Base-by-base conservation (phyloP, 2,113 vertebrate species). In the Mobula hypostoma region DNA sequence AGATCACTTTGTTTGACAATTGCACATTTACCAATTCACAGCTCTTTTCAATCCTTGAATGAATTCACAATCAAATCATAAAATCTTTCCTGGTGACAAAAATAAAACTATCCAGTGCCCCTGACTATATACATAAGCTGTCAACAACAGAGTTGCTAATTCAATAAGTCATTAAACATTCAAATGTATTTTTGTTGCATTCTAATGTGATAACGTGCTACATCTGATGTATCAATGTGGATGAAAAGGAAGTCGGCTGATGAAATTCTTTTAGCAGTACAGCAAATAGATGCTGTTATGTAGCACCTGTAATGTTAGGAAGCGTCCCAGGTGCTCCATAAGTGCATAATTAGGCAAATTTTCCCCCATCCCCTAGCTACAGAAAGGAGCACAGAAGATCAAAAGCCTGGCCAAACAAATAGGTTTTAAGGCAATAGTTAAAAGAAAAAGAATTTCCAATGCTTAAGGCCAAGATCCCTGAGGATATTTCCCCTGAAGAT, bases 1-100 rank as follows among this genome's bases (percentile, higher is more conserved):
- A 63, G 14, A n/a, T 90, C 29, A 90, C n/a, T 68, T 5, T 90
- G 85, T 66, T 91, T 91, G 19, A 70, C 36, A 92, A 92, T 92
- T 92, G 90, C 7, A 92, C 88, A 91, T 40, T 91, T 48, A 92
- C 61, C 66, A 92, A 40, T 70, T 92, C 66, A 40, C 90, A 92
- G 90, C 85, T 90, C 61, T n/a, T 88, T 29, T 27, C 8, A 40
- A 61, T 32, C 85, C 66, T 56, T 56, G 36, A 48, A 56, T 93
- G 21, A 74, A 93, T 93, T 93, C 36, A 11, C 36, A 40, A 74
- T 48, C 19, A 74, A 87, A 19, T 29, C 24, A 40, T 5, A 48
- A 85, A 40, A 15, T 85, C 21, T 85, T 85, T 85, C 48, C 40
- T 85, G 48, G 56, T 0, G 83, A 61, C 61, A 61, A 27, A 87